These are phyloP conservation scores for Melanotus villosus DNA, from an alignment of 2,888 invertebrate species.

Conservation along the genomic window DNA sequence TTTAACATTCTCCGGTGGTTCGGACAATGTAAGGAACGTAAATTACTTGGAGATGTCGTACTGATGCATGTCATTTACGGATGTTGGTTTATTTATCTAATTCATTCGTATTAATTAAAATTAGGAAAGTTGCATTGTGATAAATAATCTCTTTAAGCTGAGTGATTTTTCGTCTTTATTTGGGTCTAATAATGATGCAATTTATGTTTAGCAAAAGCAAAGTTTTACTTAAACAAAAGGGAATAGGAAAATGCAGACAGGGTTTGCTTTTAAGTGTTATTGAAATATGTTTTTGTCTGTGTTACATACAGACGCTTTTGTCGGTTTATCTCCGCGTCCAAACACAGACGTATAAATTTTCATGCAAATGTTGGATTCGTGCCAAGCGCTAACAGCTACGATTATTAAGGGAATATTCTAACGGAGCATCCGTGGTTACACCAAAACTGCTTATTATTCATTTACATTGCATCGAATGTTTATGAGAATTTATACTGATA, in stretches of 20 bases:
- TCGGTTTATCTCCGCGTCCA: slow-evolving; percentile 10
- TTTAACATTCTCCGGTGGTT: slow-evolving; percentile 7
- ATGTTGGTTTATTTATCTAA: background rate
- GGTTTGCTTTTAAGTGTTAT: too few species aligned
- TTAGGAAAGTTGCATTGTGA: too few species aligned
- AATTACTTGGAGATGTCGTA: background rate
- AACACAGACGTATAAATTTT: slow-evolving; percentile 18
- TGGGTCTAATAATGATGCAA: background rate
- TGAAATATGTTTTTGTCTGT: too few species aligned
- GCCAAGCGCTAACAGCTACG: slow-evolving; percentile 16
- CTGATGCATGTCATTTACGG: background rate
- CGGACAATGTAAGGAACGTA: slow-evolving; percentile 1
- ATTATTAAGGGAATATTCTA: slow-evolving; percentile 7
- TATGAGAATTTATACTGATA: too few species aligned
- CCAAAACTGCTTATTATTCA: slow-evolving; percentile 12
- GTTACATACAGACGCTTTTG: too few species aligned
- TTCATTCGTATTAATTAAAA: background rate
- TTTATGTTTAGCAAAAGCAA: too few species aligned
- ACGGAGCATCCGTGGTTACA: background rate
- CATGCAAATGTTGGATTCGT: slow-evolving; percentile 5
- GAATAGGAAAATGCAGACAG: too few species aligned
- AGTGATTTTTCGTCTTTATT: background rate
- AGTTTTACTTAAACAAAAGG: background rate
- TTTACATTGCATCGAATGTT: slow-evolving; percentile 1
- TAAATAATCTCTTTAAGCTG: background rate